These are phyloP conservation scores for Drosophila nannoptera DNA, from an alignment of 1,140 invertebrate genomes.

Conservation along the genomic window DNA sequence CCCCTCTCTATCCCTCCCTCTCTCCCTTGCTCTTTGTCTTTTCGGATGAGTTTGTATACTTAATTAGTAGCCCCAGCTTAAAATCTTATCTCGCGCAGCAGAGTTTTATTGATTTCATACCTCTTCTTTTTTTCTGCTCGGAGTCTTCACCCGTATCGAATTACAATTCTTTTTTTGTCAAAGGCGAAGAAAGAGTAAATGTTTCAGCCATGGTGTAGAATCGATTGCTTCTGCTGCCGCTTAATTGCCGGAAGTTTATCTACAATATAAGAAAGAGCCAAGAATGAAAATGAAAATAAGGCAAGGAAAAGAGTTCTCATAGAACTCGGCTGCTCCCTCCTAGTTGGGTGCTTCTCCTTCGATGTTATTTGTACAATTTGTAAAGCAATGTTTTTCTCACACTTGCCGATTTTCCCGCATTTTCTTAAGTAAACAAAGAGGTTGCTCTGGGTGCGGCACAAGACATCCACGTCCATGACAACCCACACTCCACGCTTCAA, in stretches of 20 bases:
- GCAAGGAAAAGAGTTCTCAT: conserved; percentile 39
- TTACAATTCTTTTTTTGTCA: conserved; percentile 22
- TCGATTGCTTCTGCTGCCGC: conserved; percentile 5
- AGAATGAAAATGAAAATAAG: not conserved
- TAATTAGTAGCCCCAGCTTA: conserved; percentile 27
- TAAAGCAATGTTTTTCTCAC: conserved; percentile 68
- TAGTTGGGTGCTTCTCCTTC: not conserved
- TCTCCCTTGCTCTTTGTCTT: conserved; percentile 13
- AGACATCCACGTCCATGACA: conserved; percentile 7
- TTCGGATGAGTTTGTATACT: conserved; percentile 3
- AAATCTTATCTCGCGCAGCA: conserved; percentile 15
- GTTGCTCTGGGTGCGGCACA: conserved; percentile 51
- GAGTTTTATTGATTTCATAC: conserved; percentile 39
- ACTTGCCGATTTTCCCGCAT: conserved; percentile 51
- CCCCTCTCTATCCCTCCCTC: conserved; percentile 8
- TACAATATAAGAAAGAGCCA: not conserved
- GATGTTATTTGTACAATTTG: conserved; percentile 57
- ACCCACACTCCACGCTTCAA: conserved; percentile 43
- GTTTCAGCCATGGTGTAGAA: not conserved
- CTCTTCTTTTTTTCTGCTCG: conserved; percentile 1
- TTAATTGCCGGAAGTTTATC: conserved; percentile 63
- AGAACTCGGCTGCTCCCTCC: not conserved
- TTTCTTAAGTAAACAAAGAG: conserved; percentile 71
- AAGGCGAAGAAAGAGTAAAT: not conserved
- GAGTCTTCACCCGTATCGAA: conserved; percentile 5